Percentiles rank a stretch among this genome's conserved stretches.
These are phyloP conservation scores for Nematolebias whitei DNA, from an alignment of 2,113 vertebrate species.

Conservation along the genomic window DNA sequence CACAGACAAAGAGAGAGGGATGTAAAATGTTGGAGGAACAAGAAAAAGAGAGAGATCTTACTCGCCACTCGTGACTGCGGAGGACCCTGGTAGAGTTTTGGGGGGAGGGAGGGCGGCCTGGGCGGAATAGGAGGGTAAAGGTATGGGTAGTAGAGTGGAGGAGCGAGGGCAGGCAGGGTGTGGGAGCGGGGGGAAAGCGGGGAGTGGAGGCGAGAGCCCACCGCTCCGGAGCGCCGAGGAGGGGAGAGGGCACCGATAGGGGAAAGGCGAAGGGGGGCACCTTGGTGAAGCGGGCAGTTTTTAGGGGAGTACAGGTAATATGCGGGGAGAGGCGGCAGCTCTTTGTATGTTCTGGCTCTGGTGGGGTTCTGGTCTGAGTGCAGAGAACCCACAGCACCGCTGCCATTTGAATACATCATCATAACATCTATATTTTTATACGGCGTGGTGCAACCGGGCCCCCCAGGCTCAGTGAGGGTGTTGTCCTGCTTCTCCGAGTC, in stretches of 20 bases:
- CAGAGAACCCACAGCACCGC: conserved; percentile 28
- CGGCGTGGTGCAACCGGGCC: conserved; percentile 71
- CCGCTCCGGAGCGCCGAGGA: conserved; percentile 78
- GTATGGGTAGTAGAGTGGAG: conserved; percentile 81
- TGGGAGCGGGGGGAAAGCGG: conserved; percentile 89
- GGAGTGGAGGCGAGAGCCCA: conserved; percentile 82
- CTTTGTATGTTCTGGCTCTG: conserved; percentile 52
- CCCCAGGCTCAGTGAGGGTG: conserved; percentile 22
- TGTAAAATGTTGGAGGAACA: conserved; percentile 47
- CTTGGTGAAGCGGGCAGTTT: conserved; percentile 81
- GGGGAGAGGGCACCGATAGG: conserved; percentile 89
- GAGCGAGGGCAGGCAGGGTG: conserved; percentile 84
- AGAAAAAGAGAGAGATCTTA: conserved; percentile 76
- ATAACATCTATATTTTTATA: conserved; percentile 81
- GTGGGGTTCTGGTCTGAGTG: conserved; percentile 35
- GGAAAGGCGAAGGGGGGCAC: conserved; percentile 85
- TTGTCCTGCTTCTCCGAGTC: conserved; percentile 27
- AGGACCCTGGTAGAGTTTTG: conserved; percentile 78
- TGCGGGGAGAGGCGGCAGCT: conserved; percentile 72
- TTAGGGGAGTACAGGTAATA: conserved; percentile 81
- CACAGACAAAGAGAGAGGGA: conserved; percentile 23
- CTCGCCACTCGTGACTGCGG: conserved; percentile 74
- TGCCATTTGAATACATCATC: conserved; percentile 56
- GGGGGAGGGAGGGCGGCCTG: conserved; percentile 73
- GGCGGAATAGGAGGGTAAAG: conserved; percentile 71